Percentiles rank a stretch among this genome's conserved stretches.
These are phyloP conservation scores for Acronicta alni DNA, from an alignment of 2,888 invertebrate genomes.

Conservation along the genomic window DNA sequence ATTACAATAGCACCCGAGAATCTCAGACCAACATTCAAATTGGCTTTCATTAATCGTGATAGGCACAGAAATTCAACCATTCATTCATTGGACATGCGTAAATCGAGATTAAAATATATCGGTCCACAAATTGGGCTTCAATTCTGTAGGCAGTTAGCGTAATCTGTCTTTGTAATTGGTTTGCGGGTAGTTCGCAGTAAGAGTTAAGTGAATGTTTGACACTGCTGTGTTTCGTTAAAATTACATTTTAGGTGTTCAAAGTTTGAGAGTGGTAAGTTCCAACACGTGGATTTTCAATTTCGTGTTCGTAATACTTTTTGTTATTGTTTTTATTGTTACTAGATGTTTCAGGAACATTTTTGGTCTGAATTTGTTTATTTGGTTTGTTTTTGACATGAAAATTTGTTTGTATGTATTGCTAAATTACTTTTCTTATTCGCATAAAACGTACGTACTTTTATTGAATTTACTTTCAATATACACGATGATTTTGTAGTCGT, in stretches of 20 bases:
- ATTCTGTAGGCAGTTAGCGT: constrained; percentile 77
- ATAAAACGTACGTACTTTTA: neutral
- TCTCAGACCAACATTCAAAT: constrained; percentile 56
- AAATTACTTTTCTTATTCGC: too few species aligned
- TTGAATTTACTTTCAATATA: neutral
- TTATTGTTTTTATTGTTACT: constrained; percentile 12
- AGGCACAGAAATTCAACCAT: constrained; percentile 65
- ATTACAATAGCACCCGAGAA: constrained; percentile 18
- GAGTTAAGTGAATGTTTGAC: constrained; percentile 65
- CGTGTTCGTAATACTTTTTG: constrained; percentile 18
- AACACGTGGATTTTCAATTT: constrained; percentile 43
- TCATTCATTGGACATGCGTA: constrained; percentile 77
- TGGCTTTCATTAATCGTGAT: constrained; percentile 68
- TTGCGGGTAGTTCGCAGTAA: constrained; percentile 64
- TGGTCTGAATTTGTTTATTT: neutral
- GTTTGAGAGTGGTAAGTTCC: constrained; percentile 35
- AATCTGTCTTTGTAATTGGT: constrained; percentile 85
- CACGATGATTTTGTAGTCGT: too few species aligned
- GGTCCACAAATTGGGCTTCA: constrained; percentile 79
- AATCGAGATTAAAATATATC: constrained; percentile 84
- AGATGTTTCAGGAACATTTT: constrained; percentile 5
- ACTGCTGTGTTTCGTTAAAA: constrained; percentile 52
- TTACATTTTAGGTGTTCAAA: constrained; percentile 43
- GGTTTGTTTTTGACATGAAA: neutral
- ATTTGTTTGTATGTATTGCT: too few species aligned